These are phyloP conservation scores for Pagetopsis macropterus DNA, from an alignment of 2,797 vertebrate species.

Conservation along the genomic window DNA sequence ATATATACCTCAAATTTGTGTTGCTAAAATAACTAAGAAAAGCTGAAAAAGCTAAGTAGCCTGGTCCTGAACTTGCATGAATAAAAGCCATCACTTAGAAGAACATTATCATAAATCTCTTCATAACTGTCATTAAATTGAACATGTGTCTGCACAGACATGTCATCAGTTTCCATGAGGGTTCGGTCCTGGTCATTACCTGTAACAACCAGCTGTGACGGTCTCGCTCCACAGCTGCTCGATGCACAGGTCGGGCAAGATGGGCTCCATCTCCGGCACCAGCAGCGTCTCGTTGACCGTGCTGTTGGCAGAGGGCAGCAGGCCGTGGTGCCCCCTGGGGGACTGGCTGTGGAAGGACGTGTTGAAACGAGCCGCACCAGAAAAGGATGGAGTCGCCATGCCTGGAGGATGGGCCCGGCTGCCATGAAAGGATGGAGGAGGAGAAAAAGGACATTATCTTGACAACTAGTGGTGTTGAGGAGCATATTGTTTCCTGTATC, in stretches of 20 bases:
- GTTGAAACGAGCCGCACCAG: slow-evolving; percentile 92
- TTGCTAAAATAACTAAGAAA: neutral
- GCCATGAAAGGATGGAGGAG: neutral
- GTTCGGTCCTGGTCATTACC: slow-evolving; percentile 75
- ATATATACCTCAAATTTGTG: neutral
- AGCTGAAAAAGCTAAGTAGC: neutral
- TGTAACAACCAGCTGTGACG: slow-evolving; percentile 72
- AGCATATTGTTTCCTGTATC: neutral
- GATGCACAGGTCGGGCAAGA: slow-evolving; percentile 94
- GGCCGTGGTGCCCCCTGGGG: slow-evolving; percentile 84
- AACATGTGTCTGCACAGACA: neutral
- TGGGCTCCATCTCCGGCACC: slow-evolving; percentile 90
- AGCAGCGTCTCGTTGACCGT: slow-evolving; percentile 86
- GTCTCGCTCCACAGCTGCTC: slow-evolving; percentile 96
- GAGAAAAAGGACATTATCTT: neutral
- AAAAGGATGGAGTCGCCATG: slow-evolving; percentile 92
- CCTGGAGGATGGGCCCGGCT: slow-evolving; percentile 97
- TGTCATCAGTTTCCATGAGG: neutral
- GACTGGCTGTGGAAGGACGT: slow-evolving; percentile 87
- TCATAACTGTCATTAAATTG: no score
- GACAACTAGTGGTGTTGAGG: neutral
- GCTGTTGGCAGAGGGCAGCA: slow-evolving; percentile 87
- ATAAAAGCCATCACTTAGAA: neutral
- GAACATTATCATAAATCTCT: slow-evolving; percentile 15
- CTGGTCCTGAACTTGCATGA: neutral